phyloP scores from a whole-genome alignment of 2,113 vertebrate species.

The Anguilla japonica region DNA sequence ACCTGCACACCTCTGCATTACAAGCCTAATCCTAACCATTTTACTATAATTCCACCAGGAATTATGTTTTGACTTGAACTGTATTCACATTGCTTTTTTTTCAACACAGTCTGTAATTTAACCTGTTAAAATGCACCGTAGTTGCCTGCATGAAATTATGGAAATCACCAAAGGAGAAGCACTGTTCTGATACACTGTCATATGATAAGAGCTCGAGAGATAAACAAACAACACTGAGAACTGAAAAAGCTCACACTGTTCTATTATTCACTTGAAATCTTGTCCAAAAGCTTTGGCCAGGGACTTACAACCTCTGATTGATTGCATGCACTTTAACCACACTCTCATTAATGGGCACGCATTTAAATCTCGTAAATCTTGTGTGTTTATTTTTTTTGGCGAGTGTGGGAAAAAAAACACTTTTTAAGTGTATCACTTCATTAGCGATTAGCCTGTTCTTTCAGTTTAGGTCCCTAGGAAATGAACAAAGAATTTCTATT shows the following conservation, averaged over 20 bases:
- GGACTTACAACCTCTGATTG: neutral
- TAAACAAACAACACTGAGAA: neutral
- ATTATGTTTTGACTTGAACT: neutral
- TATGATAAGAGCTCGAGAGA: neutral
- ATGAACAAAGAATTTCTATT: neutral
- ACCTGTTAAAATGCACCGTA: neutral
- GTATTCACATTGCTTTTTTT: neutral
- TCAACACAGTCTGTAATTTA: neutral
- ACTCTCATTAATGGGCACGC: neutral
- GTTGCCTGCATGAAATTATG: neutral
- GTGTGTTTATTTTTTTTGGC: conserved; percentile 15
- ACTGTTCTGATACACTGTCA: neutral
- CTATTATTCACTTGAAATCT: neutral
- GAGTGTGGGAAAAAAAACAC: too few species aligned
- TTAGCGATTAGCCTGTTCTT: neutral
- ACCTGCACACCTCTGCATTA: too few species aligned
- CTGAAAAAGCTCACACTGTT: neutral
- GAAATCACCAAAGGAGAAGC: neutral
- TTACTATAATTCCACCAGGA: neutral
- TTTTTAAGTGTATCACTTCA: conserved; percentile 24
- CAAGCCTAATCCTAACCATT: neutral
- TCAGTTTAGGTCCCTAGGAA: neutral
- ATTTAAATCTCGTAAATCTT: conserved; percentile 21
- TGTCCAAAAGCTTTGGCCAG: neutral
- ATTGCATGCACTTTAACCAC: conserved; percentile 1